Evolutionary conservation across 2,888 invertebrate genomes (phyloP).

Genomic region (Magallana nippona): DNA sequence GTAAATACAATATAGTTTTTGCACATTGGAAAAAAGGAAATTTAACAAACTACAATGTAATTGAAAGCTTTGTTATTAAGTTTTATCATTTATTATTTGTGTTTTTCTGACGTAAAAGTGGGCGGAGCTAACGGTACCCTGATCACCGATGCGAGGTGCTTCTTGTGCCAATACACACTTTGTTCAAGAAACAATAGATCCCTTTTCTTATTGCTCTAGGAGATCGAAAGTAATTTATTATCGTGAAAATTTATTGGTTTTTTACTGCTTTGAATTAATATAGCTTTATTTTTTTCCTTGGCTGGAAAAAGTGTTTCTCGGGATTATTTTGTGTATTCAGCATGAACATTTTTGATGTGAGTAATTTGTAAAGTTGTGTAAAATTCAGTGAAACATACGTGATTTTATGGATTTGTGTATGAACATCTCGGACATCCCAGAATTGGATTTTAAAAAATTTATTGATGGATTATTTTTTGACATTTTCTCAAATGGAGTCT

Average conservation of each 20-base stretch:
- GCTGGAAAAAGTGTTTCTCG: no score
- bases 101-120: constrained; percentile 26
- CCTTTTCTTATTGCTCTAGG: neutral
- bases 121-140: constrained; percentile 32
- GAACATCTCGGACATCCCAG: no score
- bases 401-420: no score
- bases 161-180: constrained; percentile 27
- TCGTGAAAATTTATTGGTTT: neutral
- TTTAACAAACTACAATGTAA: neutral
- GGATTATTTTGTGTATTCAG: no score
- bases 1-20: neutral
- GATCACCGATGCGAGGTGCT: constrained; percentile 1
- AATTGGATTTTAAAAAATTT: no score
- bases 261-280: neutral
- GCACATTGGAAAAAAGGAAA: neutral
- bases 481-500: no score
- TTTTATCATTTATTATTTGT: constrained; percentile 30
- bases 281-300: neutral
- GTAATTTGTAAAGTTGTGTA: no score
- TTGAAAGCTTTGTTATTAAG: neutral
- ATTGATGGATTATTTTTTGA: no score
- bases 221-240: neutral
- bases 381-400: no score
- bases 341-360: no score
- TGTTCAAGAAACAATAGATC: neutral